Base-by-base conservation (phyloP, 2,113 vertebrate species). In the Etheostoma cragini region DNA sequence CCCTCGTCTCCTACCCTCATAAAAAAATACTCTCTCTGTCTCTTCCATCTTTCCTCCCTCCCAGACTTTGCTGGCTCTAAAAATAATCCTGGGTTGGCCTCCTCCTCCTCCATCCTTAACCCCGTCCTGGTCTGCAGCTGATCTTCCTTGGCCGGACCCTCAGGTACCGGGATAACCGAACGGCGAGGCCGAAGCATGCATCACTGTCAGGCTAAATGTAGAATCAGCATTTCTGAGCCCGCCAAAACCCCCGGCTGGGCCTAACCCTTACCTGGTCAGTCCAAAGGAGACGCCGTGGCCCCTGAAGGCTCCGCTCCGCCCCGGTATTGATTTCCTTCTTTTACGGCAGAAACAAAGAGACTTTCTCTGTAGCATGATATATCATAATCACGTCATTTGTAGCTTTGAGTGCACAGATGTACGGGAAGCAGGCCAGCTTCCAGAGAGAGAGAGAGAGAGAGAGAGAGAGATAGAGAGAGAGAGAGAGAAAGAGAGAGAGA, bases 311-410 rank as follows among this genome's bases (percentile, higher is more conserved):
- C 45, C 22, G 46, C 46, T 53, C 72, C 91, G 83, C 89, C 88
- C 74, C 10, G 45, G 19, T 94, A 97, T 95, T 91, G 95, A 97
- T 96, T 97, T 95, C 93, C 88, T 79, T 74, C 69, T 80, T 82
- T 84, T 76, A 75, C 69, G 47, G 82, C 81, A 68, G 92, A 95
- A 90, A 96, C 94, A 96, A 96, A 96, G 95, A 96, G 94, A 94
- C 86, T 95, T 94, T 94, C 84, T 91, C 84, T 60, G 87, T 94
- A 95, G 95, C 95, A 96, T 95, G 96, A 96, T 94, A 94, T 76
- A 95, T 96, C 96, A 96, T 96, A 94, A 97, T 96, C 94, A 95
- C 93, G 77, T 95, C 92, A 96, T 96, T 96, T 96, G 95, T 95
- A 95, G 87, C 87, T 94, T 89, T 90, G 90, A 85, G 94, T 94